These are phyloP conservation scores for Parasteatoda lunata DNA, from an alignment of 2,888 invertebrate genomes.

Conservation along the genomic window DNA sequence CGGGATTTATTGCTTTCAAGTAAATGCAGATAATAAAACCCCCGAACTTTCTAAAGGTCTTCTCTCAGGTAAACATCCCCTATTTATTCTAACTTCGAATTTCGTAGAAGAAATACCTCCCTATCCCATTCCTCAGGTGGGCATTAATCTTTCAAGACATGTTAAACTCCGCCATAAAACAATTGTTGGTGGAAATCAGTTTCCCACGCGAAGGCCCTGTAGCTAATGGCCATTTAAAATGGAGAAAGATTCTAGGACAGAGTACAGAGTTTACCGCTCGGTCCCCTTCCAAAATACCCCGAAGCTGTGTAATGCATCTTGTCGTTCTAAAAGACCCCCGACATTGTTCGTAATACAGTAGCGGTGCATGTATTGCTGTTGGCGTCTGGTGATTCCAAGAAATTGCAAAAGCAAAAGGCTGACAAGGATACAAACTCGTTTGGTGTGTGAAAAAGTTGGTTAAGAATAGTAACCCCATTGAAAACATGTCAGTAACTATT, in stretches of 20 bases:
- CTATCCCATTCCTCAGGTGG: not conserved
- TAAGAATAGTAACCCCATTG: no score
- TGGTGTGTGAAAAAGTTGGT: no score
- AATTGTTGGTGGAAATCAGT: slow-evolving; percentile 50
- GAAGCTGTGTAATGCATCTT: slow-evolving; percentile 46
- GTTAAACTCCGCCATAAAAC: slow-evolving; percentile 61
- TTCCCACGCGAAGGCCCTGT: slow-evolving; percentile 40
- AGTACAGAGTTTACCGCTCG: not conserved
- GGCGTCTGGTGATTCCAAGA: not conserved
- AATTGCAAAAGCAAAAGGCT: no score
- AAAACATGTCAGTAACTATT: no score
- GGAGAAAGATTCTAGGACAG: slow-evolving; percentile 9
- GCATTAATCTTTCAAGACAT: slow-evolving; percentile 8
- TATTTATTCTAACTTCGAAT: not conserved
- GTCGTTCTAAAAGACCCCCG: slow-evolving; percentile 3
- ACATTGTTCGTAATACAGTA: slow-evolving; percentile 38
- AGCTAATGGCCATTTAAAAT: slow-evolving; percentile 62
- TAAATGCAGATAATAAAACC: no score
- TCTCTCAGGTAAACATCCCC: slow-evolving; percentile 21
- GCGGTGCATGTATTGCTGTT: not conserved
- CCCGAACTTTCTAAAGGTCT: no score
- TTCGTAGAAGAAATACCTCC: not conserved
- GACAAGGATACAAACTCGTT: no score
- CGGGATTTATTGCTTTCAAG: no score
- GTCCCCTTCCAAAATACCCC: slow-evolving; percentile 8